A percentile compares a stretch with the other conserved stretches of the same genome.
Conservation (phyloP, 30 jellyfish, hydroid and myxozoan genomes). For the Aurelia sp. region DNA sequence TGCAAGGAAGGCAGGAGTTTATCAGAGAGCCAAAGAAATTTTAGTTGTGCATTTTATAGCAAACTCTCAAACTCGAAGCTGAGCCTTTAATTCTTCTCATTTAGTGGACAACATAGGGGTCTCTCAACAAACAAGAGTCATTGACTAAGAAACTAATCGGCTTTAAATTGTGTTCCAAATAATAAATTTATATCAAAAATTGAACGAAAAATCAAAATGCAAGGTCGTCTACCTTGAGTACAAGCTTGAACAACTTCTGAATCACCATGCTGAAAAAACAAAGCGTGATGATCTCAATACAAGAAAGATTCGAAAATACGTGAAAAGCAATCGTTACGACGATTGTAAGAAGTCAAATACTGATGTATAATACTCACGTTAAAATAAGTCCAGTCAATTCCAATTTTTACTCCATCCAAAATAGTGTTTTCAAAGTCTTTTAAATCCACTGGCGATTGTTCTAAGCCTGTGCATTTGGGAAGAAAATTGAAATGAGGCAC, state of each 20-base stretch:
- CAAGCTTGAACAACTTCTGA: conserved; percentile 33
- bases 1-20: no score
- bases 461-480: conserved; percentile 46
- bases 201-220: no score
- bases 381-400: conserved; percentile 86
- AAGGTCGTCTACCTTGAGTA: conserved; percentile 30
- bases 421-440: conserved; percentile 71
- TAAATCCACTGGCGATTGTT: conserved; percentile 79
- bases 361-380: conserved; percentile 34
- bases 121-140: no score
- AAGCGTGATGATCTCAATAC: background rate
- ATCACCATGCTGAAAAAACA: conserved; percentile 41
- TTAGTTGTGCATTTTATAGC: no score
- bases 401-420: conserved; percentile 86
- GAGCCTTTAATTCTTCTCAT: no score
- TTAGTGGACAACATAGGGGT: no score
- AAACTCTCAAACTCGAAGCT: no score
- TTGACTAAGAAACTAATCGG: no score
- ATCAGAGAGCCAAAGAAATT: no score
- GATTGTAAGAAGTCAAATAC: no score
- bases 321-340: background rate
- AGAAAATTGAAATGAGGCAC: background rate
- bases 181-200: no score
- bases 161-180: no score
- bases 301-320: background rate